Percentiles rank a stretch among this genome's conserved stretches.
Evolutionary conservation across 2,797 vertebrate genomes (phyloP).

Genomic region (Ctenosaura bakeri): DNA sequence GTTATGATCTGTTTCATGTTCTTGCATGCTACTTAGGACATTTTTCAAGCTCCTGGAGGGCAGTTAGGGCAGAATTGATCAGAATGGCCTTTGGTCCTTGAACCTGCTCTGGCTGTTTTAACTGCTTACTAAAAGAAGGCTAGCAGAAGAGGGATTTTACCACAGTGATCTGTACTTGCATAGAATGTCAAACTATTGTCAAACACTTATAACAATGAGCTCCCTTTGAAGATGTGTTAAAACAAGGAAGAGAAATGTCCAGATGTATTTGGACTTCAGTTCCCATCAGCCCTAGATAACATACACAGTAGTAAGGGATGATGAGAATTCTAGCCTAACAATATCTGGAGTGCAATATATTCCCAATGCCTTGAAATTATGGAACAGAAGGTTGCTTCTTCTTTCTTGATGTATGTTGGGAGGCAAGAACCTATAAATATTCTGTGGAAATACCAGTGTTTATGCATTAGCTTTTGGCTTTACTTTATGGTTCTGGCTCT

Average conservation of each 20-base stretch:
- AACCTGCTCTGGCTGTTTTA: no score
- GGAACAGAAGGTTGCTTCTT: background rate
- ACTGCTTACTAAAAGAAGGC: no score
- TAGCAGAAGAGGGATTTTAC: background rate
- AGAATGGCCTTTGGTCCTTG: no score
- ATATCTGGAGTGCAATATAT: background rate
- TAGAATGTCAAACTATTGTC: background rate
- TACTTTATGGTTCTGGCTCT: no score
- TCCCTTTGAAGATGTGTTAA: background rate
- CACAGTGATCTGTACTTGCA: background rate
- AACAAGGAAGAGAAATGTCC: background rate
- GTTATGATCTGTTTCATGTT: background rate
- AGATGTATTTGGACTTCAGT: background rate
- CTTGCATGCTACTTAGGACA: constrained; percentile 58
- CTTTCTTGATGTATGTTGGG: background rate
- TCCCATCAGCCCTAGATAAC: background rate
- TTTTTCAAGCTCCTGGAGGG: constrained; percentile 16
- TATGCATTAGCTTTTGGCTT: background rate
- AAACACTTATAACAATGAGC: background rate
- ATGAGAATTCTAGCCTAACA: background rate
- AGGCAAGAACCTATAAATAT: background rate
- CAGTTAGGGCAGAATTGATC: no score
- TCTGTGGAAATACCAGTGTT: background rate
- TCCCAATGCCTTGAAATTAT: background rate
- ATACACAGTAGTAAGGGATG: background rate